Percentiles rank a stretch among this genome's conserved stretches.
Evolutionary conservation across 2,113 vertebrate species (phyloP).

Genomic region (human (Homo sapiens)): DNA sequence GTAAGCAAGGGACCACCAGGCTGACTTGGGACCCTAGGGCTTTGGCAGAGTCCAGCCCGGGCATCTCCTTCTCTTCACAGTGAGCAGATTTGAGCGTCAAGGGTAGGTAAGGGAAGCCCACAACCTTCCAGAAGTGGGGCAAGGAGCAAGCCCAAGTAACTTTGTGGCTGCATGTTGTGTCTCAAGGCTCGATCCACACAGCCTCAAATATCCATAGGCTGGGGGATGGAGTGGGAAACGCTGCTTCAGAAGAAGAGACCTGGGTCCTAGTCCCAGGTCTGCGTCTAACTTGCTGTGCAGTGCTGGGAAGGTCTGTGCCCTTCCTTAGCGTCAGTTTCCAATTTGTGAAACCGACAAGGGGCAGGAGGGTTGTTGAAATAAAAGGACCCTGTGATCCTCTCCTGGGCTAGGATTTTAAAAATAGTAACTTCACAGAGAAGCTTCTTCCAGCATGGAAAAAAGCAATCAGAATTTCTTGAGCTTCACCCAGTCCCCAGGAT

Average conservation of each 20-base stretch:
- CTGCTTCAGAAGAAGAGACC: background rate
- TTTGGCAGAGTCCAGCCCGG: background rate
- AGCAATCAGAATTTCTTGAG: background rate
- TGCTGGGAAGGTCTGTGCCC: background rate
- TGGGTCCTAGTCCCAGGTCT: background rate
- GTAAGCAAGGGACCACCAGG: background rate
- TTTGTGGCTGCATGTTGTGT: background rate
- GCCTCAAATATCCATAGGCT: background rate
- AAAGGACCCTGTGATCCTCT: background rate
- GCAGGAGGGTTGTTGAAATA: background rate
- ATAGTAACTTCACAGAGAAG: background rate
- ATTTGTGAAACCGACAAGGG: background rate
- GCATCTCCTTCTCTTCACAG: background rate
- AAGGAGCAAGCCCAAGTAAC: background rate
- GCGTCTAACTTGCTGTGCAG: no score
- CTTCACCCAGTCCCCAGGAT: background rate
- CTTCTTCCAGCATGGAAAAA: background rate
- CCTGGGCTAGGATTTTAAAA: background rate
- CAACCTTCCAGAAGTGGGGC: background rate
- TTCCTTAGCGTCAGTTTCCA: background rate
- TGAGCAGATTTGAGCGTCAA: background rate
- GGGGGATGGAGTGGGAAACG: no score
- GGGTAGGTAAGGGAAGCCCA: background rate
- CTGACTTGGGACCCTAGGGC: rapidly evolving
- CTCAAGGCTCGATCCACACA: background rate